A percentile compares a stretch with the other conserved stretches of the same genome.
Conservation (phyloP, 2,888 invertebrate genomes). For the Amiota communis region DNA sequence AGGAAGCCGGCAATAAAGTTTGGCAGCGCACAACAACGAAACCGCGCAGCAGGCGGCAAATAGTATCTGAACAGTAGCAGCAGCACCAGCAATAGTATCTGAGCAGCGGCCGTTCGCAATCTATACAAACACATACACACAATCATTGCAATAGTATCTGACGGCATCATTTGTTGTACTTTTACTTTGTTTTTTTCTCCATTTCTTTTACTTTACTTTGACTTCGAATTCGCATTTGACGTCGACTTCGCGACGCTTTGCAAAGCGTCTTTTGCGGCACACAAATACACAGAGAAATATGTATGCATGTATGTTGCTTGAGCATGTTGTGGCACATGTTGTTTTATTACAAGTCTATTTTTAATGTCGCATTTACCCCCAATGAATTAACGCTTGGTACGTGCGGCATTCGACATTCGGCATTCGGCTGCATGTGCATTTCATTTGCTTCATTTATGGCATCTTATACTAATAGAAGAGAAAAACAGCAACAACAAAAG, state of each 20-base stretch:
- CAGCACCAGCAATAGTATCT: background rate
- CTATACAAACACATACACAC: background rate
- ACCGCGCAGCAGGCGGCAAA: background rate
- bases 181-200: background rate
- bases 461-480: too few species aligned
- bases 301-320: background rate
- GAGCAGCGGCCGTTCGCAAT: background rate
- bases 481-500: too few species aligned
- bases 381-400: slow-evolving; percentile 27
- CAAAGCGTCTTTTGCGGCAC: background rate
- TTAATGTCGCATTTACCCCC: slow-evolving; percentile 22
- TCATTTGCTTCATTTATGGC: too few species aligned
- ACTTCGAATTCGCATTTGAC: background rate
- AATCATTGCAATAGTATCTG: background rate
- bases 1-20: slow-evolving; percentile 23
- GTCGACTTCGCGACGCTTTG: background rate
- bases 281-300: background rate
- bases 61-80: background rate
- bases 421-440: too few species aligned
- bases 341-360: slow-evolving; percentile 14
- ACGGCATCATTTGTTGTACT: background rate
- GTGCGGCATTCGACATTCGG: slow-evolving; percentile 15
- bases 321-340: slow-evolving; percentile 16
- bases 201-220: background rate
- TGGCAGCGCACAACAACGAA: slow-evolving; percentile 11